Percentiles rank a stretch among this genome's conserved stretches.
Evolutionary conservation across 2,797 vertebrate species (phyloP).

Genomic region (Urophycis tenuis): DNA sequence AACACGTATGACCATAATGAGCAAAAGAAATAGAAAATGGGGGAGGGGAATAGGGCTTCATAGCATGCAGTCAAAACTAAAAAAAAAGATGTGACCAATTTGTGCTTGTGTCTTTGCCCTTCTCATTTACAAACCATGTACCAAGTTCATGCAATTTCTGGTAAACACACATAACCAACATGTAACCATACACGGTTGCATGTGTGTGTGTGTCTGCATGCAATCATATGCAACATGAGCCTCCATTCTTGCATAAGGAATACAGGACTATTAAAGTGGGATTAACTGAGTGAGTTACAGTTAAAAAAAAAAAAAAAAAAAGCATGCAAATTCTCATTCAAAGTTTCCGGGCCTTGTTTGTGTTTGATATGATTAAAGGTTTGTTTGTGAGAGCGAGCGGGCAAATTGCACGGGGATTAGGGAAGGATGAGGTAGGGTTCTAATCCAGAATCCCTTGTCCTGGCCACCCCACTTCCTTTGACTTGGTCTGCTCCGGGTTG

Average conservation of each 20-base stretch:
- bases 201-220: neutral
- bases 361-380: neutral
- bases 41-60: constrained; percentile 1
- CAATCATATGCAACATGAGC: neutral
- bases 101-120: constrained; percentile 46
- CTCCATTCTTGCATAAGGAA: neutral
- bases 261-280: neutral
- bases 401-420: no score
- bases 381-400: neutral
- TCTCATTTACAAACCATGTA: constrained; percentile 20
- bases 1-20: neutral
- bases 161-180: constrained; percentile 19
- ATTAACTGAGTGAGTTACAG: neutral
- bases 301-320: neutral
- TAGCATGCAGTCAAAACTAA: constrained; percentile 32
- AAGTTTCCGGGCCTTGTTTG: neutral
- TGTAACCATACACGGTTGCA: constrained; percentile 7
- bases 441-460: no score
- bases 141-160: constrained; percentile 39
- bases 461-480: neutral
- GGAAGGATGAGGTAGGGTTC: no score
- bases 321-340: neutral
- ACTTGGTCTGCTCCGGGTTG: neutral
- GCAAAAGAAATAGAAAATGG: neutral
- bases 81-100: constrained; percentile 33